These are phyloP conservation scores for Dendroctonus valens DNA, from an alignment of 1,140 invertebrate genomes.

Conservation along the genomic window DNA sequence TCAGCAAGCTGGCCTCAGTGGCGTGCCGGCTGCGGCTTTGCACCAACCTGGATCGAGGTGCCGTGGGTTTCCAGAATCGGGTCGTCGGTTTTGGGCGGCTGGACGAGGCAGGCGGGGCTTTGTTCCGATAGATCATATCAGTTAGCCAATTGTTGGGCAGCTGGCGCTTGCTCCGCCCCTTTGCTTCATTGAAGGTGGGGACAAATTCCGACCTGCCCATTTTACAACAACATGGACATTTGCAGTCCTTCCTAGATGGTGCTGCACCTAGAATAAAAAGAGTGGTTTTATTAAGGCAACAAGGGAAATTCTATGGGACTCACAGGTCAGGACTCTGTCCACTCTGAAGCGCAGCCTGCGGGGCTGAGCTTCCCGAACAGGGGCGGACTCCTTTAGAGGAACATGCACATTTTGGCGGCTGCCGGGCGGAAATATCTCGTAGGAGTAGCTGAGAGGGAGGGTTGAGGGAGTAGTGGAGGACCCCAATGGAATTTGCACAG, in stretches of 20 bases:
- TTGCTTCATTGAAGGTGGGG: too few species aligned
- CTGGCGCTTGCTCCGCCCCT: conserved; percentile 6
- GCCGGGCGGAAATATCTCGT: not conserved
- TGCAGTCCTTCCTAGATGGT: not conserved
- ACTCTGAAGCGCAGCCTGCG: not conserved
- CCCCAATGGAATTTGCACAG: not conserved
- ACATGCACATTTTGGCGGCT: not conserved
- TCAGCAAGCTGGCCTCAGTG: conserved; percentile 23
- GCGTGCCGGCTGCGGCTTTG: too few species aligned
- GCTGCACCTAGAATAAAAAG: not conserved
- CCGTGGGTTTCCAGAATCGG: not conserved
- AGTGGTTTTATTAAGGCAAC: not conserved
- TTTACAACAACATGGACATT: not conserved
- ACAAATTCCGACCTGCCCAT: too few species aligned
- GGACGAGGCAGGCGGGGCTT: too few species aligned
- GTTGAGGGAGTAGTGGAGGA: too few species aligned
- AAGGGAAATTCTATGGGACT: not conserved
- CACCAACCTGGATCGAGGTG: not conserved
- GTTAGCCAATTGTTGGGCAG: not conserved
- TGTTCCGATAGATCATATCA: too few species aligned
- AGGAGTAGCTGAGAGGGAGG: not conserved
- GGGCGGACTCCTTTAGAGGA: not conserved
- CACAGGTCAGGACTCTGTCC: not conserved
- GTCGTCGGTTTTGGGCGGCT: too few species aligned
- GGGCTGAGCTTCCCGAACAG: too few species aligned